phyloP scores from a whole-genome alignment of 1,140 invertebrate genomes.

The Bombus picipes region DNA sequence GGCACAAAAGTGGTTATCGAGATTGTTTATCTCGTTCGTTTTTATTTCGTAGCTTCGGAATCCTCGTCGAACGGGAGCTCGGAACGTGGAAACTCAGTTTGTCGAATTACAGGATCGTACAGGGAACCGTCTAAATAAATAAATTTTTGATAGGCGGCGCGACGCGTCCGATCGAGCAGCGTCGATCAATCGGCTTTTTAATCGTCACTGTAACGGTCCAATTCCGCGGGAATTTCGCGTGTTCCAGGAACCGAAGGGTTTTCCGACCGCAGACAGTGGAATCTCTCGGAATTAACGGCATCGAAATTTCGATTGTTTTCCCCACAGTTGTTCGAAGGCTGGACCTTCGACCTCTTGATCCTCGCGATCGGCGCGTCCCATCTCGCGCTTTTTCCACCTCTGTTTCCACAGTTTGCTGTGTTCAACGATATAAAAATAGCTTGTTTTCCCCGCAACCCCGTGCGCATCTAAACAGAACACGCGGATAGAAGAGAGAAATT shows the following conservation, averaged over 20 bases:
- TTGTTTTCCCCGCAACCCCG: neutral
- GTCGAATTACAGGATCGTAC: slow-evolving; percentile 7
- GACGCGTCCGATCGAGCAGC: slow-evolving; percentile 31
- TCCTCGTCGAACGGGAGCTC: neutral
- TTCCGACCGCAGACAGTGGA: slow-evolving; percentile 29
- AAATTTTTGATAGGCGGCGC: slow-evolving; percentile 28
- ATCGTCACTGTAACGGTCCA: slow-evolving; percentile 36
- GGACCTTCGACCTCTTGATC: slow-evolving; percentile 8
- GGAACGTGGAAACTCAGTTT: slow-evolving; percentile 32
- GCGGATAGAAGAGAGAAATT: neutral
- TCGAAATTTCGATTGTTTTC: slow-evolving; percentile 37
- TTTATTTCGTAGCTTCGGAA: neutral
- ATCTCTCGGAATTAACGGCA: slow-evolving; percentile 28
- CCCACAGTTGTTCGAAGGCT: neutral
- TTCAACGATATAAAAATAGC: slow-evolving; percentile 26
- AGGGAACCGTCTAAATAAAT: slow-evolving; percentile 37
- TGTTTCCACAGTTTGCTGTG: neutral
- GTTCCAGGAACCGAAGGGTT: neutral
- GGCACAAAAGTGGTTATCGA: neutral
- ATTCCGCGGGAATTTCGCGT: slow-evolving; percentile 1
- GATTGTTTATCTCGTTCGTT: slow-evolving; percentile 19
- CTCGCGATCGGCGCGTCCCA: neutral
- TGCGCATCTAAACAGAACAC: slow-evolving; percentile 2
- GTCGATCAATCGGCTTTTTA: slow-evolving; percentile 44
- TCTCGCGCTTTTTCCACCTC: neutral